Base-by-base conservation (phyloP, 2,797 vertebrate species). In the Hippoglossus hippoglossus region DNA sequence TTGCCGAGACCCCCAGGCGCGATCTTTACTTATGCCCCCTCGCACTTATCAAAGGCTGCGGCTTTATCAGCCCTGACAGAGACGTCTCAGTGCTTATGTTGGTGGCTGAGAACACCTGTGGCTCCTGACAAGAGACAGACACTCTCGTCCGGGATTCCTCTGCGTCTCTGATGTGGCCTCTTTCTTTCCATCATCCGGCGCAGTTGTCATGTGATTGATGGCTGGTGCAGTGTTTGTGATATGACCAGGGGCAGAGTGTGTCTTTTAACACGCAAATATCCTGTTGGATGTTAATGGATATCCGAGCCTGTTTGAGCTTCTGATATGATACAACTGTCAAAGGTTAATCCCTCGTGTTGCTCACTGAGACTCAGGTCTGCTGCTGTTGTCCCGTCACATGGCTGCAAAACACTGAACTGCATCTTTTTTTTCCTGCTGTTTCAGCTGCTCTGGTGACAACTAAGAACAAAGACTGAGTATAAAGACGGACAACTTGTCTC, bases 41-140 rank as follows among this genome's bases (percentile, higher is more conserved):
- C 68, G 62, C 72, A 64, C 77, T 81, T 80, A 83, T 90, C 88
- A 83, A 83, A 84, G 86, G 86, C 80, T 26, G 52, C 66, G 34
- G 74, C 80, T 82, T 83, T 71, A 87, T 88, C 73, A 41, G 4
- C 52, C 74, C 74, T 75, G 82, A 83, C 85, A 79, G 64, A 81
- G 73, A 77, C 21, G 63, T 72, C 80, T 81, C 81, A 47, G 71
- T 36, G 77, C 71, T 64, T 10, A 44, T 19, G 63, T 67, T 56
- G 81, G 77, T 70, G 79, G 87, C 66, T 71, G 68, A 55, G 74
- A 83, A 79, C 86, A 91, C 89, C 87, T 92, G 90, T 88, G 90
- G 83, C 80, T 87, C 69, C 16, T 82, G 87, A 91, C 87, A 83
- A 80, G 86, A 93, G 75, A 80, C 86, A 89, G 82, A 85, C 63